Evolutionary conservation across 1,140 invertebrate genomes (phyloP).

Genomic region (Sinonovacula constricta): DNA sequence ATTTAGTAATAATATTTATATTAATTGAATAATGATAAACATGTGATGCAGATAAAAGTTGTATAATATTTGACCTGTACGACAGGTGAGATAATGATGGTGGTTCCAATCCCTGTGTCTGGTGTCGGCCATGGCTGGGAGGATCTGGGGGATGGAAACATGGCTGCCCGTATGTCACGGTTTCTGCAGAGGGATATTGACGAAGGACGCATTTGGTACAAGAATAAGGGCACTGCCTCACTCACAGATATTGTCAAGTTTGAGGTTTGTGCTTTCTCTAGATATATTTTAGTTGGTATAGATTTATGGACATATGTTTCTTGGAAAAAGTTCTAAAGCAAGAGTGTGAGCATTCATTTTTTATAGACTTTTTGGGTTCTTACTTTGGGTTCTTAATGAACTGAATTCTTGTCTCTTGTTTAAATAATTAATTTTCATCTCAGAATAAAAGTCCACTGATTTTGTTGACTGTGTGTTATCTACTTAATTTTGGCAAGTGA

Average conservation of each 20-base stretch:
- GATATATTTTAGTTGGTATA: background rate
- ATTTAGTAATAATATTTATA: too few species aligned
- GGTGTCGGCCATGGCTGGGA: slow-evolving; percentile 62
- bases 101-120: slow-evolving; percentile 61
- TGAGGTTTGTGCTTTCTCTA: slow-evolving; percentile 63
- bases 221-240: slow-evolving; percentile 53
- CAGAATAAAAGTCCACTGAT: too few species aligned
- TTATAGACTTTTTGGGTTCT: too few species aligned
- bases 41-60: too few species aligned
- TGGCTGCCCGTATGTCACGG: slow-evolving; percentile 60
- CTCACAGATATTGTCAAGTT: slow-evolving; percentile 64
- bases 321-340: background rate
- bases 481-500: too few species aligned
- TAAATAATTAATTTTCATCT: too few species aligned
- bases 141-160: slow-evolving; percentile 55
- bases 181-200: slow-evolving; percentile 70
- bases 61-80: too few species aligned
- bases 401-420: too few species aligned
- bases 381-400: too few species aligned
- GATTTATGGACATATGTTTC: background rate
- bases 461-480: too few species aligned
- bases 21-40: too few species aligned
- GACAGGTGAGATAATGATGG: slow-evolving; percentile 70
- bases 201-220: slow-evolving; percentile 70
- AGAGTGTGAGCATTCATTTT: too few species aligned